Conservation (phyloP, 2,797 vertebrate species). For the Argyrosomus regius region DNA sequence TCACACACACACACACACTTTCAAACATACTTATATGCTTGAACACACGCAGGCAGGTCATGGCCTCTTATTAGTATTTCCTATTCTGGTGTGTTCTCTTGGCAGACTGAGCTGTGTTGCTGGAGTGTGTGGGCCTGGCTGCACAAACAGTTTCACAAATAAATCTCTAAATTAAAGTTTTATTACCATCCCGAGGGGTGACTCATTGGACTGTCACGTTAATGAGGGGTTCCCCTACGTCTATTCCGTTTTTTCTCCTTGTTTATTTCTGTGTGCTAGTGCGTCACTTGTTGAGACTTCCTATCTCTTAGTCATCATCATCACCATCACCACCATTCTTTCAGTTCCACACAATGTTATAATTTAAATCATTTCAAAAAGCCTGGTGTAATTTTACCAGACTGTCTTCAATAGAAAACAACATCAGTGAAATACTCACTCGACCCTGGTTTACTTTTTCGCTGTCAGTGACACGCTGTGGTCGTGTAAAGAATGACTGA, state of each 20-base stretch:
- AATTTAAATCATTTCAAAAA: background rate
- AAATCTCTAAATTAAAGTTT: slow-evolving; percentile 65
- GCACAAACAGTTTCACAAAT: slow-evolving; percentile 67
- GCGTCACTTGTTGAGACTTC: slow-evolving; percentile 29
- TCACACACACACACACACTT: slow-evolving; percentile 11
- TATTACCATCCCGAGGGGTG: slow-evolving; percentile 62
- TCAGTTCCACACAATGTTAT: background rate
- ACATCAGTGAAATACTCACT: background rate
- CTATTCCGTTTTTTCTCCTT: slow-evolving; percentile 21
- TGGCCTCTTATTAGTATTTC: slow-evolving; percentile 68
- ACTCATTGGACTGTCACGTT: slow-evolving; percentile 73
- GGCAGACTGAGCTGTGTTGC: slow-evolving; percentile 48
- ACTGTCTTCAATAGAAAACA: slow-evolving; percentile 12
- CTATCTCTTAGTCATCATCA: slow-evolving; percentile 32
- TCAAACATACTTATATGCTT: slow-evolving; percentile 11
- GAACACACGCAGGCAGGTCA: slow-evolving; percentile 57
- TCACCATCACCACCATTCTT: slow-evolving; percentile 2
- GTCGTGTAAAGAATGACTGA: background rate
- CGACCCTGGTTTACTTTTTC: background rate
- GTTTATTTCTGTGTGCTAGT: slow-evolving; percentile 52
- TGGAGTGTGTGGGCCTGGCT: slow-evolving; percentile 74
- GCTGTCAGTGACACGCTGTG: background rate
- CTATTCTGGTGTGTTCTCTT: slow-evolving; percentile 73
- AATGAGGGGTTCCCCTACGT: slow-evolving; percentile 77
- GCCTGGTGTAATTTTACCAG: background rate